Base-by-base conservation (phyloP, 2,797 vertebrate species). In the Nannoperca australis region DNA sequence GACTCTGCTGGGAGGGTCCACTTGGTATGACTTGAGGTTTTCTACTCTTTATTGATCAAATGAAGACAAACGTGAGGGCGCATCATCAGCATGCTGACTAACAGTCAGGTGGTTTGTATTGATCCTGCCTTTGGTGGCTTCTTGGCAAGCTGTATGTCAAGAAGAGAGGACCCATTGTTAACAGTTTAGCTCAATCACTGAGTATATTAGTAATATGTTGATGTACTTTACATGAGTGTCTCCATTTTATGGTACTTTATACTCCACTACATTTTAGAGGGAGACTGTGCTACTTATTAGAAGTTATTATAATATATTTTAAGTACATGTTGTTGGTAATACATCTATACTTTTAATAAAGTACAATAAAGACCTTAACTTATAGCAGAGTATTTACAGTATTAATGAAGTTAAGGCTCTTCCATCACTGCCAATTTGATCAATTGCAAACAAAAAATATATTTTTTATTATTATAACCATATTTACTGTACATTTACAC, bases 31-130 rank as follows among this genome's bases (percentile, higher is more conserved):
- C 66, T 72, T 18, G 58, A 45, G 20, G 2, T 54, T 71, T 81
- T 63, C n/a, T 49, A n/a, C 27, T 49, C 47, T 18, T 22, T 18
- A 72, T 64, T 15, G 55, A 68, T 69, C 49, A 67, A 68, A 60
- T 47, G 6, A 62, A 51, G 65, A 55, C 32, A 63, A 56, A 54
- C 14, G 38, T 55, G 66, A 54, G 49, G 56, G 0, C 0, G 30
- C 70, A 50, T 76, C 50, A 65, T 67, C 70, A 62, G 71, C 69
- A 58, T 51, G 70, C 64, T 64, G 81, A 83, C 63, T 68, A 82
- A 81, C 3, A 70, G 76, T 77, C 76, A 70, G 61, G 18, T 22
- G 22, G 51, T 24, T 55, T 36, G 14, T 53, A 84, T 73, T 76
- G 85, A 91, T 75, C 73, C 13, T 20, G 58, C 22, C 38, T 7